These are phyloP conservation scores for Epizoanthus stellaris DNA, from an alignment of 92 coral and sea anemone genomes.

Conservation along the genomic window DNA sequence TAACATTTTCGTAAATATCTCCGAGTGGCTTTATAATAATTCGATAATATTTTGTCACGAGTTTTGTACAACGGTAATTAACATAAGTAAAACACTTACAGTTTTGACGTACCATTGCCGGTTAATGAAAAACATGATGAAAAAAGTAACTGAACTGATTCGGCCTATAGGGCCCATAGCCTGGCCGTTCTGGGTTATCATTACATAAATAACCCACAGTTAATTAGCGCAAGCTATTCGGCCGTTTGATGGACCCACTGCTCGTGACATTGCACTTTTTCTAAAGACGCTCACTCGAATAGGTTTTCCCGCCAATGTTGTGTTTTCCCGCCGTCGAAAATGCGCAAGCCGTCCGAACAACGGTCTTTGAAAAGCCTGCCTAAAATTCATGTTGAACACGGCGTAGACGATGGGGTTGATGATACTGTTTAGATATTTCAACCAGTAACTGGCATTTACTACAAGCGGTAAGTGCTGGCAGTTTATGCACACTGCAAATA, in stretches of 20 bases:
- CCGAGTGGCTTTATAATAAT: too few species aligned
- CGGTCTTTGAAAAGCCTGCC: slow-evolving; percentile 72
- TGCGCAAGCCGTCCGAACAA: slow-evolving; percentile 30
- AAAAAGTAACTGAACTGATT: too few species aligned
- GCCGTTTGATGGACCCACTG: not conserved
- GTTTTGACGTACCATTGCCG: too few species aligned
- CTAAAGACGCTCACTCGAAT: not conserved
- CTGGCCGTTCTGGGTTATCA: too few species aligned
- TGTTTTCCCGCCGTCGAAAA: slow-evolving; percentile 15
- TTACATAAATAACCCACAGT: too few species aligned
- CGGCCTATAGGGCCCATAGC: too few species aligned
- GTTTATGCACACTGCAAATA: slow-evolving; percentile 65
- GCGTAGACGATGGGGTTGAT: slow-evolving; percentile 80
- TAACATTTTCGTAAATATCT: too few species aligned
- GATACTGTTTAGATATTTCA: slow-evolving; percentile 76
- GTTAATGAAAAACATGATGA: too few species aligned
- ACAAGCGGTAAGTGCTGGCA: slow-evolving; percentile 48
- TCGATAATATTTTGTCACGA: too few species aligned
- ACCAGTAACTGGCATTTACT: slow-evolving; percentile 74
- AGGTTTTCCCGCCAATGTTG: not conserved
- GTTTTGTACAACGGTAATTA: too few species aligned
- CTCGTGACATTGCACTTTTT: not conserved
- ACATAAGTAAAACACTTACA: too few species aligned
- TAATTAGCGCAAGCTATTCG: not conserved
- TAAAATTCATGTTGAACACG: slow-evolving; percentile 62